A percentile compares a stretch with the other conserved stretches of the same genome.
These are phyloP conservation scores for Myanophis thanlyinensis DNA, from an alignment of 2,113 vertebrate species.

Conservation along the genomic window DNA sequence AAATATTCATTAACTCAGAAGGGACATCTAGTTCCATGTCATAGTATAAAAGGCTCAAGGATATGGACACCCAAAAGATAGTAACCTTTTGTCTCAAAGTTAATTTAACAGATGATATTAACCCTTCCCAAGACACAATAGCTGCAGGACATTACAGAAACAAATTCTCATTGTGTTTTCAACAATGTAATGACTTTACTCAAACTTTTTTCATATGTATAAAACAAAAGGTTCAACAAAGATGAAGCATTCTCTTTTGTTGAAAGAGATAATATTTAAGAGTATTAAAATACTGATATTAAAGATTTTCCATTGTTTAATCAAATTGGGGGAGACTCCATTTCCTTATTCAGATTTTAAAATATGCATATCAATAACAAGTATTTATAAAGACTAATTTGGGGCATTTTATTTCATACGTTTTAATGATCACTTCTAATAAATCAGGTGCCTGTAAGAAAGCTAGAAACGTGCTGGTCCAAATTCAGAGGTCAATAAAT, in stretches of 20 bases:
- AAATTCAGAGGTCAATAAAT: neutral
- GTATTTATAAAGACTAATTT: neutral
- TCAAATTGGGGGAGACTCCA: neutral
- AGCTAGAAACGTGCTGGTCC: neutral
- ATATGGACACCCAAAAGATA: neutral
- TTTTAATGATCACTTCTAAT: neutral
- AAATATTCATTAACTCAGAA: neutral
- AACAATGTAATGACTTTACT: neutral
- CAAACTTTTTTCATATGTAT: neutral
- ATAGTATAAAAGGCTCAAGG: neutral
- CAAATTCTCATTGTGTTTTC: neutral
- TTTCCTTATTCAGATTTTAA: neutral
- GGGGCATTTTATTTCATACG: neutral
- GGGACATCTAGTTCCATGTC: neutral
- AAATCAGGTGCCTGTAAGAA: neutral
- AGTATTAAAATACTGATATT: neutral
- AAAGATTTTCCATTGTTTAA: neutral
- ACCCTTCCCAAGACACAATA: neutral
- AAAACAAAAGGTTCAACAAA: neutral
- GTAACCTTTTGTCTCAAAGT: neutral
- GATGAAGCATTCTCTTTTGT: neutral
- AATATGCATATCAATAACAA: neutral
- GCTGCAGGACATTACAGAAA: neutral
- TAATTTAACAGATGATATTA: neutral
- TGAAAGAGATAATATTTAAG: neutral